A percentile compares a stretch with the other conserved stretches of the same genome.
Evolutionary conservation across 1,140 invertebrate species (phyloP).

Genomic region (Vanessa atalanta): DNA sequence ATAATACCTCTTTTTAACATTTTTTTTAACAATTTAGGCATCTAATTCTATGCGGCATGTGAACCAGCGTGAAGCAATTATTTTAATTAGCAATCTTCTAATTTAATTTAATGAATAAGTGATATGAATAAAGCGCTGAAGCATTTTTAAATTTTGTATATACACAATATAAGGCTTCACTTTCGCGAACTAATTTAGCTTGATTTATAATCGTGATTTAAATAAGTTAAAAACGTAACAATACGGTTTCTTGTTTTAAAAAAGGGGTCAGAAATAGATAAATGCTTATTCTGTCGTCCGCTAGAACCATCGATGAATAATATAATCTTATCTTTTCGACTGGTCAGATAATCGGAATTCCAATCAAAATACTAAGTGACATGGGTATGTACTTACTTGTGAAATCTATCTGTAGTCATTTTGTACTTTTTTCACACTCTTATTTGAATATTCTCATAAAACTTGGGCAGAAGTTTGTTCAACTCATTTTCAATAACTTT

Average conservation of each 20-base stretch:
- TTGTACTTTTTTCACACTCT: conserved; percentile 35
- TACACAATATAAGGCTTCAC: conserved; percentile 1
- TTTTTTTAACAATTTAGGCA: conserved; percentile 1
- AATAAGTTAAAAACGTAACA: not conserved
- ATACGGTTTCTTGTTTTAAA: not conserved
- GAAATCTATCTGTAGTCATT: conserved; percentile 76
- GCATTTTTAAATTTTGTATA: conserved; percentile 3
- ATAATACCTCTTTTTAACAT: no score
- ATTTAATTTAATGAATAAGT: conserved; percentile 10
- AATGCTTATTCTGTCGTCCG: not conserved
- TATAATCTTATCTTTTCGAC: conserved; percentile 47
- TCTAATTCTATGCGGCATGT: conserved; percentile 16
- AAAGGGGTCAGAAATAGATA: not conserved
- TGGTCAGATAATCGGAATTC: conserved; percentile 34
- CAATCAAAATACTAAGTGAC: conserved; percentile 39
- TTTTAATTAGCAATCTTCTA: conserved; percentile 22
- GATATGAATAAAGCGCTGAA: not conserved
- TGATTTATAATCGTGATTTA: not conserved
- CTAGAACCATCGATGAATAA: conserved; percentile 27
- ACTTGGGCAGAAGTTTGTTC: conserved; percentile 51
- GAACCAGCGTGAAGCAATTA: conserved; percentile 29
- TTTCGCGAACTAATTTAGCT: not conserved
- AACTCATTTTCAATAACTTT: conserved; percentile 69
- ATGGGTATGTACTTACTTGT: conserved; percentile 63
- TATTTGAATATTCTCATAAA: conserved; percentile 31